Base-by-base conservation (phyloP, 2,888 invertebrate species). In the Scaptodrosophila latifasciaeformis region DNA sequence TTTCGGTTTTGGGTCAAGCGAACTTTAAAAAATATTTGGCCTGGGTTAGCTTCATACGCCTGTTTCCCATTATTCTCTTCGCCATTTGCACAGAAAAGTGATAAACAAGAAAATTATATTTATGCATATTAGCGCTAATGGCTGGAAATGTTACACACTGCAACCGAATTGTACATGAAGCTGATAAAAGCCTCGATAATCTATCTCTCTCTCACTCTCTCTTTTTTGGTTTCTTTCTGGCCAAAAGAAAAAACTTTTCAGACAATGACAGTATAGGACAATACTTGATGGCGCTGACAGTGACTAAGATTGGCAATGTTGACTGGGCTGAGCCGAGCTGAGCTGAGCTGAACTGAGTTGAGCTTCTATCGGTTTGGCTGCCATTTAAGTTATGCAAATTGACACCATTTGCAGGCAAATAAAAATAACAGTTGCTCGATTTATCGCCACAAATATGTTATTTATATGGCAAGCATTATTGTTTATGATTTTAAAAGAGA, bases 101-200 rank as follows among this genome's bases (percentile, higher is more conserved):
- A 64, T 67, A 66, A 65, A 47, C 67, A 72, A 65, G 59, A 58
- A 70, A 63, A 71, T 66, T 54, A 64, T 61, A 57, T 42, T 45
- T 56, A 57, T 52, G 65, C 59, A 67, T 65, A 67, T 64, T 62
- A 54, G 37, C 46, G 58, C 48, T 66, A 66, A 69, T 68, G 66
- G 55, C 59, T 59, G 55, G 18, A 56, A 57, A 54, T 52, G 35
- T 19, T 12, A n/a, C n/a, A n/a, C 24, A 2, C 24, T 12, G 19
- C n/a, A n/a, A 24, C 4, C n/a, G 48, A 35, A 17, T 24, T 27
- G 47, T 10, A 12, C 24, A 39, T 6, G 4, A 17, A 18, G 39
- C 24, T 27, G 12, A 43, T 43, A 43, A 24, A 24, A 24, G 24
- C n/a, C n/a, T n/a, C n/a, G n/a, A n/a, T n/a, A n/a, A n/a, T n/a